phyloP scores from a whole-genome alignment of 1,140 invertebrate species.

The Plodia interpunctella region DNA sequence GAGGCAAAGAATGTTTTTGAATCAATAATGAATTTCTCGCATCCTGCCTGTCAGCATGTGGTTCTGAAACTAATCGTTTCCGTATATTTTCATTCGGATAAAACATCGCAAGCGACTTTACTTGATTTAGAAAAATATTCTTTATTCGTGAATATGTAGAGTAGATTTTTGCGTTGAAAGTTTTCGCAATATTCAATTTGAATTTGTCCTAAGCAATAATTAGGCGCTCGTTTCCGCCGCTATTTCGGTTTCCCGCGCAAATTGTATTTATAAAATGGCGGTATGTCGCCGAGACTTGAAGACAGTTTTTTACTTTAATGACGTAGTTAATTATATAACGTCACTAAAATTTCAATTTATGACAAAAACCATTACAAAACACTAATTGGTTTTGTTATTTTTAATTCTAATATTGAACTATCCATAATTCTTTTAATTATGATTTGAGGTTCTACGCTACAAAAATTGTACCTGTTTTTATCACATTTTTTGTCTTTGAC shows the following conservation, averaged over 20 bases:
- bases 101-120: constrained; percentile 30
- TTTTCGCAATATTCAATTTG: constrained; percentile 11
- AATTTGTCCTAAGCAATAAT: constrained; percentile 40
- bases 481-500: too few species aligned
- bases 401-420: neutral
- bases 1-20: constrained; percentile 51
- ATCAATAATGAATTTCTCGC: constrained; percentile 67
- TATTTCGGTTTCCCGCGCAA: constrained; percentile 59
- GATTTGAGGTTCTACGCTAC: too few species aligned
- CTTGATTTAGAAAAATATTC: constrained; percentile 10
- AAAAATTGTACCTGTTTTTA: too few species aligned
- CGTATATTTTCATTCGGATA: constrained; percentile 24
- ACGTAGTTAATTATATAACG: neutral
- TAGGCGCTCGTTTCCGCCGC: constrained; percentile 51
- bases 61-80: constrained; percentile 71
- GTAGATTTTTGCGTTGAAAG: constrained; percentile 1
- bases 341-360: neutral
- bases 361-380: neutral
- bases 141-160: neutral
- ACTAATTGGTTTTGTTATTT: neutral
- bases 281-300: neutral
- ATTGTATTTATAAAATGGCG: constrained; percentile 42
- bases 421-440: too few species aligned
- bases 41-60: constrained; percentile 69
- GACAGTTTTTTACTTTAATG: constrained; percentile 1